Percentiles rank a stretch among this genome's conserved stretches.
Conservation (phyloP, 2,797 vertebrate genomes). For the Gallinago solitaria region DNA sequence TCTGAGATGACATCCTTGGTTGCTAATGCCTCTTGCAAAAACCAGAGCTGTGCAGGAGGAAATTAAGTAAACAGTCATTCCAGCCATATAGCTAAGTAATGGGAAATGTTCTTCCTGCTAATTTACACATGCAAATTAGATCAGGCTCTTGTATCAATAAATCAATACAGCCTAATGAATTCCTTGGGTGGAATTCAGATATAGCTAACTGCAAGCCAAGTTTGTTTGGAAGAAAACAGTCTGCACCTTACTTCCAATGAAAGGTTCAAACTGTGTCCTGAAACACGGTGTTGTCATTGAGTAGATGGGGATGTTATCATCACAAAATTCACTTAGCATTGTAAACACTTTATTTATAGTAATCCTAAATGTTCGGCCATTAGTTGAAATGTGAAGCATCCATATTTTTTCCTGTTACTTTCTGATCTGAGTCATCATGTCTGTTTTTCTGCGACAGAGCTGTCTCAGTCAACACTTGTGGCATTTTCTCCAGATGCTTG, state of each 20-base stretch:
- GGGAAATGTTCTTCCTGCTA: constrained; percentile 47
- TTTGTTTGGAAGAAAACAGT: neutral
- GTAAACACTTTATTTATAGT: neutral
- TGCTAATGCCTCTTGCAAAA: constrained; percentile 27
- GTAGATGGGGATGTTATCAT: neutral
- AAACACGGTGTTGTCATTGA: neutral
- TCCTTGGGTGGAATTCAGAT: constrained; percentile 47
- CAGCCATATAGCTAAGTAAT: constrained; percentile 30
- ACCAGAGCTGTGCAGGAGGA: neutral
- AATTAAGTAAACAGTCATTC: constrained; percentile 44
- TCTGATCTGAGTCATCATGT: neutral
- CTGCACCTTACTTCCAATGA: neutral
- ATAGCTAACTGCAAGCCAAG: neutral
- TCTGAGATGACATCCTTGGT: neutral
- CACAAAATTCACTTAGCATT: neutral
- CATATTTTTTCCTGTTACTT: neutral
- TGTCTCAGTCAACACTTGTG: neutral
- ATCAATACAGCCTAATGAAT: constrained; percentile 54
- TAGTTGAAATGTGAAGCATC: neutral
- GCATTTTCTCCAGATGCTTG: neutral
- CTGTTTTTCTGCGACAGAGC: accelerated
- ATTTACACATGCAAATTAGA: constrained; percentile 67
- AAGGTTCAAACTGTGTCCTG: neutral
- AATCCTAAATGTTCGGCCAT: neutral
- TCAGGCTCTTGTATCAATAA: constrained; percentile 53